Conservation (phyloP, 2,113 vertebrate genomes). For the Desmodus rotundus region DNA sequence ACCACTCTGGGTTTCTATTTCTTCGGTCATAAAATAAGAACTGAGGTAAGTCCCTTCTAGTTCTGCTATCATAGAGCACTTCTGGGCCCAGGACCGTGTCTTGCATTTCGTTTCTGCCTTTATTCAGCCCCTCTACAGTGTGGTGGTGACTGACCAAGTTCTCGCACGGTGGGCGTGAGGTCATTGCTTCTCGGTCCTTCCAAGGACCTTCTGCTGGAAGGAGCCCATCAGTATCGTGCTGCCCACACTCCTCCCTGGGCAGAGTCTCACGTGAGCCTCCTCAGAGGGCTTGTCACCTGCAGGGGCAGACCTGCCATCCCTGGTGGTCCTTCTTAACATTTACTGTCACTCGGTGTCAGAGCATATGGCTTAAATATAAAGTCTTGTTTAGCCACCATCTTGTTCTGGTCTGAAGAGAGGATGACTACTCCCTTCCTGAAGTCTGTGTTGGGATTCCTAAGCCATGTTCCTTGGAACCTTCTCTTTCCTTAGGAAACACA, state of each 20-base stretch:
- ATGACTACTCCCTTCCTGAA: background rate
- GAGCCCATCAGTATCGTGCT: rapidly evolving
- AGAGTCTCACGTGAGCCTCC: background rate
- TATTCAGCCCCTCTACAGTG: rapidly evolving
- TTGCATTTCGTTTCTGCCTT: background rate
- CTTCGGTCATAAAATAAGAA: background rate
- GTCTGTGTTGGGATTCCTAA: background rate
- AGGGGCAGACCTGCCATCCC: background rate
- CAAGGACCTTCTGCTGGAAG: background rate
- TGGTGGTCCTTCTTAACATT: background rate
- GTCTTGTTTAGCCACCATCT: background rate
- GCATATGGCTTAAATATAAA: background rate
- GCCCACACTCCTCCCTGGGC: background rate
- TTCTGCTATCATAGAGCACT: background rate
- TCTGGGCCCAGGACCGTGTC: background rate
- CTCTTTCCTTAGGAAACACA: background rate
- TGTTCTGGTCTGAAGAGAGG: background rate
- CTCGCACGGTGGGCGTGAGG: background rate
- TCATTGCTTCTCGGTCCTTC: background rate
- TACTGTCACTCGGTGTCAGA: background rate
- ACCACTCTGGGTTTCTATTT: background rate
- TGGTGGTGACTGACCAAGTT: background rate
- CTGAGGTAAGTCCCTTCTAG: background rate
- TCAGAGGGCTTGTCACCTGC: background rate
- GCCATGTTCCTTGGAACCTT: background rate